These are phyloP conservation scores for Tamandua tetradactyla DNA, from an alignment of 2,797 vertebrate genomes.

Conservation along the genomic window DNA sequence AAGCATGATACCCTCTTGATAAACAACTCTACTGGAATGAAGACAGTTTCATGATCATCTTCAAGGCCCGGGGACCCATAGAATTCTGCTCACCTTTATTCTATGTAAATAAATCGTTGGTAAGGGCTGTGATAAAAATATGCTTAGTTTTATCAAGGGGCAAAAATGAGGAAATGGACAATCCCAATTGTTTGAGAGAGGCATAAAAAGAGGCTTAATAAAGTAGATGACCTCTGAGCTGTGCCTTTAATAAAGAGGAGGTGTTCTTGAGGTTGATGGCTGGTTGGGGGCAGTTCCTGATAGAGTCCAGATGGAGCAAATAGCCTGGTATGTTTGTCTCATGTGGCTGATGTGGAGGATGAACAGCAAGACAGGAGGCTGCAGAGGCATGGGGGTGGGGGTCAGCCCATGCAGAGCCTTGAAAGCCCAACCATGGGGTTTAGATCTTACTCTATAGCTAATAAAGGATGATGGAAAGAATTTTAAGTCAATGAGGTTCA, in stretches of 20 bases:
- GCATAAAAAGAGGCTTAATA: background rate
- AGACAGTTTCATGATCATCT: no score
- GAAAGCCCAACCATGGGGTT: no score
- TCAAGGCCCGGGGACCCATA: background rate
- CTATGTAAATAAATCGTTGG: background rate
- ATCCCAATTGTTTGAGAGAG: background rate
- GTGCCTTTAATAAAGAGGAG: background rate
- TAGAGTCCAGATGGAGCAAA: background rate
- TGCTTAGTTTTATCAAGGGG: background rate
- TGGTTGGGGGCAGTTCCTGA: background rate
- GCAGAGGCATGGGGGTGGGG: background rate
- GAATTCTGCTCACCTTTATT: background rate
- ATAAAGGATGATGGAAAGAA: background rate
- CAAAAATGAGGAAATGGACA: background rate
- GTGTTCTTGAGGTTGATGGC: background rate
- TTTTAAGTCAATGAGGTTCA: background rate
- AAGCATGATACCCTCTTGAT: background rate
- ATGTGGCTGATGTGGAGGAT: background rate
- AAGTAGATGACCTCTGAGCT: background rate
- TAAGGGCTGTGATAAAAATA: background rate
- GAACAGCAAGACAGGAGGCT: background rate
- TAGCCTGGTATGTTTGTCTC: background rate
- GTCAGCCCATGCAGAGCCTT: background rate
- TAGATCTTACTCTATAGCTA: background rate
- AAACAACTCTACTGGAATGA: no score